Evolutionary conservation across 2,113 vertebrate genomes (phyloP).

Genomic region (Hipposideros armiger): DNA sequence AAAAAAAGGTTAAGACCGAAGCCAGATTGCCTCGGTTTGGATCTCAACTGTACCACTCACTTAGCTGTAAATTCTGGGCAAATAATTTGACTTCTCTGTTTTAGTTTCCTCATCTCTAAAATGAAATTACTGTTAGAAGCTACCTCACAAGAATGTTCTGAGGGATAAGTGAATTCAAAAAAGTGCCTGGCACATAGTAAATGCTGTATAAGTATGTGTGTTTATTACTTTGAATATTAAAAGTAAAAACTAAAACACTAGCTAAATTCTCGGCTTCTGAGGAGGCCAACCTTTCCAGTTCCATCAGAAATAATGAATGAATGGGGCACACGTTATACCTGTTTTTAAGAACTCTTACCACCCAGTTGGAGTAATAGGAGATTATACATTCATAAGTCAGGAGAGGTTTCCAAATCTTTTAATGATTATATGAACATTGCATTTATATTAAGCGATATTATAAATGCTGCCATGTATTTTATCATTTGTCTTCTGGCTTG

Average conservation of each 20-base stretch:
- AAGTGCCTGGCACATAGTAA: not conserved
- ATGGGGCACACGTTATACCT: not conserved
- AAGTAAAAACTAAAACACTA: slow-evolving; percentile 49
- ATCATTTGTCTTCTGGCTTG: slow-evolving; percentile 70
- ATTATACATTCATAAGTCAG: slow-evolving; percentile 51
- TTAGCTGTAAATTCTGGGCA: not conserved
- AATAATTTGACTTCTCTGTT: not conserved
- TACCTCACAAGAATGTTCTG: not conserved
- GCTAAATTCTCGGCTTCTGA: slow-evolving; percentile 31
- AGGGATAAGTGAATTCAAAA: slow-evolving; percentile 52
- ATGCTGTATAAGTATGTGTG: not conserved
- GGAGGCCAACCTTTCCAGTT: slow-evolving; percentile 36
- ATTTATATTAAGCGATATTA: slow-evolving; percentile 71
- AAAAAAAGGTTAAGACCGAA: not conserved
- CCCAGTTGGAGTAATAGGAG: not conserved
- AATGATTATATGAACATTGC: slow-evolving; percentile 66
- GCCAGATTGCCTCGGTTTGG: not conserved
- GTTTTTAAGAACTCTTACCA: slow-evolving; percentile 1
- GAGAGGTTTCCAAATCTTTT: slow-evolving; percentile 58
- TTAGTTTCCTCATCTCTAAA: slow-evolving; percentile 51
- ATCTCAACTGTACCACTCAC: not conserved
- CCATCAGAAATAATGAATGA: slow-evolving; percentile 42
- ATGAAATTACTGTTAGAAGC: slow-evolving; percentile 32
- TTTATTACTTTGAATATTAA: slow-evolving; percentile 26
- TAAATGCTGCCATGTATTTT: slow-evolving; percentile 60